Base-by-base conservation (phyloP, 2,888 invertebrate genomes). In the Hirtodrosophila alboralis region DNA sequence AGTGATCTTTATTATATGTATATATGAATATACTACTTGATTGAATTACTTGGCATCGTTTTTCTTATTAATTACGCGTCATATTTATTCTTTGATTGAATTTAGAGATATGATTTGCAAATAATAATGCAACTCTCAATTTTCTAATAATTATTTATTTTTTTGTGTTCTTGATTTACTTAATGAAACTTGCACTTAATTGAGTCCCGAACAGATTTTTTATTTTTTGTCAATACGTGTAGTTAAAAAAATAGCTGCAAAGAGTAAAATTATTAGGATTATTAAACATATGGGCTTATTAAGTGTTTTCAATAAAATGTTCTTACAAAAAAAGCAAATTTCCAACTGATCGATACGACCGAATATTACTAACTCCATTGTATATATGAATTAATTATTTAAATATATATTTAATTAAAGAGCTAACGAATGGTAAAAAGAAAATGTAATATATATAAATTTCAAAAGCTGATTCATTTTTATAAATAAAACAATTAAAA, bases 31-130 rank as follows among this genome's bases (percentile, higher is more conserved):
- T 12, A 28, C 14, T 26, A 43, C 27, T 33, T 49, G 41, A 23
- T 41, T 33, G 47, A 37, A 14, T 57, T 51, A 30, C 52, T 52
- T 53, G 45, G 43, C 34, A 36, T 48, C 61, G 54, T 31, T 56
- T 44, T 75, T 72, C 49, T 58, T 59, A 59, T 67, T 47, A 61
- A 58, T 67, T 67, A 51, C 61, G 63, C 56, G 61, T 67, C 61
- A 36, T 72, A 38, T 59, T 58, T n/a, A n/a, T n/a, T 31, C 51
- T 67, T 53, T 41, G 31, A 40, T 53, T 41, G 37, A 16, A 47
- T 62, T 57, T 41, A 31, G 13, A 36, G 33, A 27, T 27, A 10
- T 16, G 28, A 18, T 21, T 26, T 43, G 9, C 26, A 23, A 7
- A 4, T 33, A 18, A 9, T 21, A 33, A 52, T 31, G 10, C 18